Evolutionary conservation across 2,888 invertebrate species (phyloP).

Genomic region (Pterostichus madidus): DNA sequence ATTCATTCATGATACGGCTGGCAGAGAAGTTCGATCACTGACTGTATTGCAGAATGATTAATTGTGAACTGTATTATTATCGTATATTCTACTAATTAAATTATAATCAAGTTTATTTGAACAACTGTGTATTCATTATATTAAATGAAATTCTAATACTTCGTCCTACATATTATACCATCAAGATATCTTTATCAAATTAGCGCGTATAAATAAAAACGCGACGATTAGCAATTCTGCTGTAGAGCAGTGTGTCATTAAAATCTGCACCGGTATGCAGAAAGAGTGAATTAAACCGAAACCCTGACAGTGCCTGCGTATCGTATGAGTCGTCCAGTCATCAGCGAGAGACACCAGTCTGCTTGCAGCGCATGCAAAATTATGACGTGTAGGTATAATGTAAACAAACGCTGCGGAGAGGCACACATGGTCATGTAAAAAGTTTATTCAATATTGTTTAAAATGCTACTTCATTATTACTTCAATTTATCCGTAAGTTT

Average conservation of each 20-base stretch:
- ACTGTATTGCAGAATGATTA: no score
- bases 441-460: no score
- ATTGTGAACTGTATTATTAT: no score
- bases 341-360: neutral
- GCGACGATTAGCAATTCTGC: slow-evolving; percentile 13
- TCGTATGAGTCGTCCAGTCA: slow-evolving; percentile 41
- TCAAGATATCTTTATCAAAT: slow-evolving; percentile 7
- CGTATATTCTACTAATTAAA: no score
- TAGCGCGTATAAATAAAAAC: slow-evolving; percentile 28
- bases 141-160: no score
- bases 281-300: slow-evolving; percentile 12
- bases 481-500: no score
- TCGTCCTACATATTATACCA: no score
- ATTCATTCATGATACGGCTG: no score
- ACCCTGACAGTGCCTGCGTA: slow-evolving; percentile 12
- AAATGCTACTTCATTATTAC: no score
- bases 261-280: slow-evolving; percentile 29
- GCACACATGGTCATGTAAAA: neutral
- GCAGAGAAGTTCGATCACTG: no score
- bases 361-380: neutral
- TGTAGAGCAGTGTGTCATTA: slow-evolving; percentile 52
- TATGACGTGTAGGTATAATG: slow-evolving; percentile 13
- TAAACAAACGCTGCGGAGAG: slow-evolving; percentile 28
- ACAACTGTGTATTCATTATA: no score
- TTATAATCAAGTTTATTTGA: no score